Base-by-base conservation (phyloP, 2,797 vertebrate species). In the Ispidina lecontei region DNA sequence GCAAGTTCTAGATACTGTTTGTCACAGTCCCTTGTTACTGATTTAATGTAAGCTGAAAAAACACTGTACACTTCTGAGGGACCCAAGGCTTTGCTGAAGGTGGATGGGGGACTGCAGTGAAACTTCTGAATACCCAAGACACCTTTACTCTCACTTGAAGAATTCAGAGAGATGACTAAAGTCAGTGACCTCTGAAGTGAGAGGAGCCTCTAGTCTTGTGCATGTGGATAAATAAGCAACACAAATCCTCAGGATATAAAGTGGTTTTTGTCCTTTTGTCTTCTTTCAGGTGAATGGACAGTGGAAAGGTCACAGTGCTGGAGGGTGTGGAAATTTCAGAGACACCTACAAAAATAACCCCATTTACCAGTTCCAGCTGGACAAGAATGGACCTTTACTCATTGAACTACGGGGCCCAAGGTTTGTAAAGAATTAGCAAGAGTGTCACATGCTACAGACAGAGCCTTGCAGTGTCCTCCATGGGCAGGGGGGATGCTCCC, bases 311-410 rank as follows among this genome's bases (percentile, higher is more conserved):
- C 92, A 91, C 67, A 99, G 97, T 79, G 99, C 99, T 18, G 99
- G 99, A 59, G 99, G 99, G 14, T 99, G 99, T 97, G 98, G 98
- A 47, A 99, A 99, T 96, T 99, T 99, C 90, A 99, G 98, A 96
- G 99, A 99, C 44, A 98, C 98, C 6, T 98, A 99, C 97, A 99
- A 98, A 97, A 98, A 98, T 92, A 99, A 99, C 87, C 99, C 99
- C 18, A 98, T 99, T 92, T 99, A 99, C 87, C 99, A 99, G 94
- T 97, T 99, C 71, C 98, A 98, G 90, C 29, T 99, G 94, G 99
- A 99, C 55, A 98, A 98, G 85, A 77, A 98, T 4, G 99, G 99
- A 21, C 99, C 99, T 0, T 89, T 99, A 91, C 97, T 99, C 29
- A 97, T 99, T 18, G 99, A 99, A 92, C 98, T 99, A 12, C 97